Evolutionary conservation across 1,140 invertebrate genomes (phyloP), one percentile per base, ranked within the genome.

Genomic region (Grapholita molesta): DNA sequence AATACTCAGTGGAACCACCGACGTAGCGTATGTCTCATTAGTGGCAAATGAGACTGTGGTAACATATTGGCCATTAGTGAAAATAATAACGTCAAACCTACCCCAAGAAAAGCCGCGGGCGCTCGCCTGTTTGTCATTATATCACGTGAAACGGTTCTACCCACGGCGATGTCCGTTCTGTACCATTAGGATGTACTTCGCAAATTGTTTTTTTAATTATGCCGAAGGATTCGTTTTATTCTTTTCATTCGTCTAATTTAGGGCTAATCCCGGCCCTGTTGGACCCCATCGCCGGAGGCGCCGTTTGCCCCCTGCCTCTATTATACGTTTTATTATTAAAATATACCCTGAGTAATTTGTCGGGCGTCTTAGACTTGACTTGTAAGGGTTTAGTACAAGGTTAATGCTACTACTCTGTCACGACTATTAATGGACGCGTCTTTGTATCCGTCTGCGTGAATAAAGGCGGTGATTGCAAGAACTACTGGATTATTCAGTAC

Each of bases 131-230:
- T 65, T 65, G 64, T 65, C 33, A 35, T 65, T 65, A 35, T 11
- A 65, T 30, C 64, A 65, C 12, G 38, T 65, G 32, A 35, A 65
- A 35, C 30, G 33, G 12, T 65, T 21, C 64, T 65, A 65, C 64
- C 64, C 33, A 65, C n/a, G 64, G 64, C 32, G 25, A 61, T 61
- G 24, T 25, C 55, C 32, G 30, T 61, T 61, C 55, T 61, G 55
- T 61, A 61, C 24, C 64, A 24, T 35, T 65, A 67, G 65, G 76
- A 82, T 82, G 77, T 85, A 80, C 82, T 82, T 80, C 71, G 78
- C 78, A 88, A 88, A 87, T 88, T 87, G 84, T 70, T 83, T 86
- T 86, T 86, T 88, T 87, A 88, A 88, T 88, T 86, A 87, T 61
- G 55, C 78, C 73, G 70, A 70, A 69, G 67, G 69, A 74, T 85